Base-by-base conservation (phyloP, 2,113 vertebrate species). In the Lasiurus borealis region DNA sequence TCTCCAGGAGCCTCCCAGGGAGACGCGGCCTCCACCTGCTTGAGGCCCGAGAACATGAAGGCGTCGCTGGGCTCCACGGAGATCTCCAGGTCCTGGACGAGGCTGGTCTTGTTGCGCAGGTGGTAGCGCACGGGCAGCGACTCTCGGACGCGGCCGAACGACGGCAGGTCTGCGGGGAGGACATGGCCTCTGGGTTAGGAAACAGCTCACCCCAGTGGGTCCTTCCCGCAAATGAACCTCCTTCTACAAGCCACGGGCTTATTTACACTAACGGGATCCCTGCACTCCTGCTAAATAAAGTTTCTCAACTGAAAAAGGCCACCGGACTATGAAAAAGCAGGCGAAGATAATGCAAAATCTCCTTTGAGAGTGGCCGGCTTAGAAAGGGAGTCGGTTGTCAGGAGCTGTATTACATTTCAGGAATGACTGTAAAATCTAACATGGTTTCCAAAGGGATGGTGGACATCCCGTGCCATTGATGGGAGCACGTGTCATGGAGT, bases 21-120 rank as follows among this genome's bases (percentile, higher is more conserved):
- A 72, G 23, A 50, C 6, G 29, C 0, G 13, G 11, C 48, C 57
- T n/a, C 36, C 98, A 99, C 99, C 99, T 99, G 99, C 96, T 99
- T 99, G 85, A 99, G 99, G 91, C 99, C 99, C 66, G 99, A 99
- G 98, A 99, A 99, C 99, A 99, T 99, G 98, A 99, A 99, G 86
- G 99, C 99, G 76, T 99, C 99, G 6, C 99, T 99, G 36, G 99
- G 99, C 84, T 99, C 99, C 94, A 99, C 99, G 0, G 99, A 98
- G 95, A 99, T 98, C 96, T 99, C 99, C 94, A 99, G 99, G 78
- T 99, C 99, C 95, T 99, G 99, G 82, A 99, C 99, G 94, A 99
- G 98, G 66, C 98, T 95, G 0, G 99, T 99, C 92, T 99, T 99
- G 96, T 99, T 99, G 97, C 99, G 98, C 4, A 99, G 98, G 97